Evolutionary conservation across 2,888 invertebrate genomes (phyloP), one percentile per base, ranked within the genome.

Genomic region (Mechanitis messenoides): DNA sequence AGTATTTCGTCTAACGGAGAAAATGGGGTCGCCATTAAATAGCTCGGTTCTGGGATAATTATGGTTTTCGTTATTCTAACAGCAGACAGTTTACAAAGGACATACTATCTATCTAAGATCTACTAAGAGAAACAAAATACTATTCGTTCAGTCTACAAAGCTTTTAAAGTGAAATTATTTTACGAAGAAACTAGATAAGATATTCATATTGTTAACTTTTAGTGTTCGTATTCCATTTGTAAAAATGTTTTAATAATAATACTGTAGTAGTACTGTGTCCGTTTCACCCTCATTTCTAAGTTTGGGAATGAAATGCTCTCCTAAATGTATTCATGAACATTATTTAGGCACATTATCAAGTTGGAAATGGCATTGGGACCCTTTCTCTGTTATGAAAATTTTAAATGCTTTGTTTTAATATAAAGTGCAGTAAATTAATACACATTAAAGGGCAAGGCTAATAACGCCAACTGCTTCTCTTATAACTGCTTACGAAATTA

Each of bases 361-460:
- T 50, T 50, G 50, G 50, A 50, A 50, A 50, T 46, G 46, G 55
- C 53, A 57, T 60, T 62, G 58, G 64, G 67, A 68, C 69, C 74
- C 74, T 75, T 76, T 74, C 73, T 77, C 78, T 50, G 78, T 80
- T 79, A 79, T 76, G 73, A 78, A 86, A 85, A 81, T 87, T 87
- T 86, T 83, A 85, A 87, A 79, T 84, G 84, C 86, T 87, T 86
- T 85, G 84, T 84, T 84, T 65, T 85, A 85, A 85, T 87, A 86
- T 84, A 81, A 84, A 84, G 80, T 85, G 85, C 84, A 87, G 85
- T 88, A 88, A 88, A 87, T 88, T 87, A 88, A 87, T 81, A 84
- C 83, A 80, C 81, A 86, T 87, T 87, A 86, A 87, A 83, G 86
- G 87, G 85, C 83, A 77, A 65, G 80, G 85, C 86, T 85, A 87